These are phyloP conservation scores for Myocastor coypus DNA, from an alignment of 2,113 vertebrate genomes.

Conservation along the genomic window DNA sequence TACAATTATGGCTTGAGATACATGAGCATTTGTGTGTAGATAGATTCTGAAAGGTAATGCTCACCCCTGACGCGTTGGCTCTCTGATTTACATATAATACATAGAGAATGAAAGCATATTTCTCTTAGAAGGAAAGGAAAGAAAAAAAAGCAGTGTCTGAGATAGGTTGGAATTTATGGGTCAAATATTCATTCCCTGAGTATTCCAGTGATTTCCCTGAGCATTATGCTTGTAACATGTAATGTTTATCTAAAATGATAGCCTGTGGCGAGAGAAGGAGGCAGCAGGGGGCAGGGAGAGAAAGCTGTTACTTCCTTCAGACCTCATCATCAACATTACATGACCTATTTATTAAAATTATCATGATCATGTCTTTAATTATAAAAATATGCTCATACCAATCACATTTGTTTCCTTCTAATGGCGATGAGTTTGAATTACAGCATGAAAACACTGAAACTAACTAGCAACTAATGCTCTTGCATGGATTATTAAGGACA, in stretches of 20 bases:
- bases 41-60: slow-evolving; percentile 63
- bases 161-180: slow-evolving; percentile 65
- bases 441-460: slow-evolving; percentile 57
- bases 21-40: slow-evolving; percentile 60
- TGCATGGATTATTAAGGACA: slow-evolving; percentile 54
- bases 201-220: slow-evolving; percentile 67
- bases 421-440: slow-evolving; percentile 67
- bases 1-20: slow-evolving; percentile 42
- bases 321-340: slow-evolving; percentile 53
- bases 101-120: slow-evolving; percentile 62
- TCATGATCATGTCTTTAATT: slow-evolving; percentile 61
- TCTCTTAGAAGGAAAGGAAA: slow-evolving; percentile 56
- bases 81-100: slow-evolving; percentile 69
- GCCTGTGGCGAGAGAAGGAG: background rate
- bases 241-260: slow-evolving; percentile 72
- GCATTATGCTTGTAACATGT: slow-evolving; percentile 52
- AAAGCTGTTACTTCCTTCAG: slow-evolving; percentile 53
- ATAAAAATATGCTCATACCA: slow-evolving; percentile 53
- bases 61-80: slow-evolving; percentile 58
- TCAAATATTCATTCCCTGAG: slow-evolving; percentile 75
- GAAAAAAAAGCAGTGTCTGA: slow-evolving; percentile 51
- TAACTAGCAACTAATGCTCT: slow-evolving; percentile 42
- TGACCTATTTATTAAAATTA: slow-evolving; percentile 53
- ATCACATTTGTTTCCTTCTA: slow-evolving; percentile 66
- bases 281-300: background rate